Conservation (phyloP, 2,113 vertebrate species). For the Scomber scombrus region DNA sequence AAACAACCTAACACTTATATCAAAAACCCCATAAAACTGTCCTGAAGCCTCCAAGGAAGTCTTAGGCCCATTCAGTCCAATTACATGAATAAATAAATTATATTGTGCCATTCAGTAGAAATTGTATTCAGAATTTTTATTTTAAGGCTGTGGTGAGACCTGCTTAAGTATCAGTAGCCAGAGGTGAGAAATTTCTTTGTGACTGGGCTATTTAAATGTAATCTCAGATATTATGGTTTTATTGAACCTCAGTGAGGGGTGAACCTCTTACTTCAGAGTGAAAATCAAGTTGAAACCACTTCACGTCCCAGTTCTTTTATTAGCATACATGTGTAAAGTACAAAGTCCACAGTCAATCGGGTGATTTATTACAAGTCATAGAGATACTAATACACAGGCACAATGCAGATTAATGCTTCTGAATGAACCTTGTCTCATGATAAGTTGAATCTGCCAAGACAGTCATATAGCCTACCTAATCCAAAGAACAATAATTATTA, state of each 20-base stretch:
- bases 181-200: not conserved
- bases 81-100: not conserved
- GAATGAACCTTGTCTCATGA: not conserved
- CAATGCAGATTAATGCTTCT: not conserved
- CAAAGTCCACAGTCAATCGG: conserved; percentile 34
- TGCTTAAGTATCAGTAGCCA: no score
- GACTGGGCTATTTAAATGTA: not conserved
- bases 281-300: not conserved
- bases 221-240: not conserved
- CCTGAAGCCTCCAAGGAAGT: not conserved
- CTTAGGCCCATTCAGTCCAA: not conserved
- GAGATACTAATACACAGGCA: not conserved
- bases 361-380: not conserved
- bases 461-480: no score
- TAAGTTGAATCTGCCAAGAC: not conserved
- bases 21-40: not conserved
- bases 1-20: not conserved
- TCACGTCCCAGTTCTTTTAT: conserved; percentile 10
- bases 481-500: not conserved
- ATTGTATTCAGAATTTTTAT: not conserved
- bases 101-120: not conserved
- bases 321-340: not conserved
- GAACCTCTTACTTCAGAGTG: not conserved
- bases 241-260: not conserved
- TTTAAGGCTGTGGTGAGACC: not conserved